Conservation (phyloP, 2,888 invertebrate genomes). For the Sinopyrophorus schimmeli region DNA sequence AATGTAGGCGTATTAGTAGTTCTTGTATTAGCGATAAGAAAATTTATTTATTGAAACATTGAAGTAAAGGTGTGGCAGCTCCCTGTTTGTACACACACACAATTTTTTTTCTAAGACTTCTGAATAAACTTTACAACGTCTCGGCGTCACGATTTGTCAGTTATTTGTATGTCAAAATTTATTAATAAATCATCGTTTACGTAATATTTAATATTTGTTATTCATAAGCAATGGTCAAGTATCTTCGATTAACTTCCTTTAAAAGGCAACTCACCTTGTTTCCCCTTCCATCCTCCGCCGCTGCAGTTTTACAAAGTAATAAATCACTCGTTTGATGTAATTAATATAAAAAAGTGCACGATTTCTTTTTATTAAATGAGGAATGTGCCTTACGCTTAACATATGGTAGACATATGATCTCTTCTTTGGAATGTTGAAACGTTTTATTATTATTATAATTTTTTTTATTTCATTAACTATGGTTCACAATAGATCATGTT, state of each 20-base stretch:
- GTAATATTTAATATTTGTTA: conserved; percentile 2
- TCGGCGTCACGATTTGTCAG: conserved; percentile 34
- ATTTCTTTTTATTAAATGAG: conserved; percentile 5
- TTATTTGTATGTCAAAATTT: conserved; percentile 30
- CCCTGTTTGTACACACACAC: conserved; percentile 34
- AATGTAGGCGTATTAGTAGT: conserved; percentile 28
- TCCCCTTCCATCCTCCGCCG: too few relatives aligned
- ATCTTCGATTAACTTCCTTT: too few relatives aligned
- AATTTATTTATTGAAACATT: conserved; percentile 37
- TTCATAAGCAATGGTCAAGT: background rate
- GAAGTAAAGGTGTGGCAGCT: conserved; percentile 36
- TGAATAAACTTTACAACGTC: conserved; percentile 27
- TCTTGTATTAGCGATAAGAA: conserved; percentile 35
- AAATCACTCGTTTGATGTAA: too few relatives aligned
- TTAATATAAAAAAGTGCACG: too few relatives aligned
- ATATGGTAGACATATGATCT: conserved; percentile 13
- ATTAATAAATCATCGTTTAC: conserved; percentile 32
- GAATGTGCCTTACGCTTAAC: conserved; percentile 11
- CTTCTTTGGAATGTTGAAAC: conserved; percentile 6
- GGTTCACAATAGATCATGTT: too few relatives aligned
- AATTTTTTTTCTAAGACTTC: conserved; percentile 29
- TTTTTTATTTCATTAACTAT: too few relatives aligned
- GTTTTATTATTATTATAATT: too few relatives aligned
- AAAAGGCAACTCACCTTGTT: too few relatives aligned
- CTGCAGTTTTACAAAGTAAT: too few relatives aligned